Evolutionary conservation across 2,113 vertebrate species (phyloP).

Genomic region (Ameiurus melas): DNA sequence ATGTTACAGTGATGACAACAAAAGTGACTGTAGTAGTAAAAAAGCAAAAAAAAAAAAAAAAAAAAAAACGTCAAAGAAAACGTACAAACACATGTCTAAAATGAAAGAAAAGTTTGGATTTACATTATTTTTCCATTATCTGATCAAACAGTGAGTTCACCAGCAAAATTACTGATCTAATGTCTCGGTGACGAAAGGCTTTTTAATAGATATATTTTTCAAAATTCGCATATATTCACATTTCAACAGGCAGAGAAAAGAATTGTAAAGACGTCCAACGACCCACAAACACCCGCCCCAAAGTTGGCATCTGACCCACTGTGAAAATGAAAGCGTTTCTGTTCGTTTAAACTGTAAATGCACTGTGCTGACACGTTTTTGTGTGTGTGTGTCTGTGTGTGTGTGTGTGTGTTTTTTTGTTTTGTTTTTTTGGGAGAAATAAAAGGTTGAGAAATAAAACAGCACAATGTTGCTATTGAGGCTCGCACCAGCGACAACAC

Average conservation of each 20-base stretch:
- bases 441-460: constrained; percentile 29
- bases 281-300: background rate
- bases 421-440: background rate
- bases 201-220: background rate
- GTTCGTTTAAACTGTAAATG: background rate
- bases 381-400: background rate
- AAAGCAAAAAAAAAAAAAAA: too few species aligned
- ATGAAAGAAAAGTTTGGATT: background rate
- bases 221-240: background rate
- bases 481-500: background rate
- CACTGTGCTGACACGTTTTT: background rate
- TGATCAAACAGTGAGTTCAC: background rate
- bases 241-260: background rate
- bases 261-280: background rate
- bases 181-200: background rate
- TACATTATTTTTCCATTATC: background rate
- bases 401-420: background rate
- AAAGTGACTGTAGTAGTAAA: background rate
- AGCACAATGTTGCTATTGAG: constrained; percentile 26
- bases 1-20: background rate
- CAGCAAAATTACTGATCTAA: background rate
- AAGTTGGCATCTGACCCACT: background rate
- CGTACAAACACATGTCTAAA: background rate
- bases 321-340: background rate
- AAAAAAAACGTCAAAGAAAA: background rate